These are phyloP conservation scores for Pithys albifrons DNA, from an alignment of 2,113 vertebrate species.

Conservation along the genomic window DNA sequence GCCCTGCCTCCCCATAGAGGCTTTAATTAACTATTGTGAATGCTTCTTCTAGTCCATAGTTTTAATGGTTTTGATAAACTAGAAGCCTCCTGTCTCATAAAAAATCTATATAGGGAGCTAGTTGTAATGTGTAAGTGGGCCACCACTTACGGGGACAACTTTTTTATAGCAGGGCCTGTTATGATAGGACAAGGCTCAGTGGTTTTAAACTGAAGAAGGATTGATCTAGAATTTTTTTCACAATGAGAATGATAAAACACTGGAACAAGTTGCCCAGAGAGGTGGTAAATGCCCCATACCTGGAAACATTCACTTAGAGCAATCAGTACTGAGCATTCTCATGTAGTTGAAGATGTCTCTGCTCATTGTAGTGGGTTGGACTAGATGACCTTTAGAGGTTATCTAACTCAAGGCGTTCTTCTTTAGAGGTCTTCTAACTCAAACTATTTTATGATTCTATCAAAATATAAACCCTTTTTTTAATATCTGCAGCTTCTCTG, in stretches of 20 bases:
- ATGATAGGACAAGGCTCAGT: not conserved
- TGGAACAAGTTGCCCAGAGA: not conserved
- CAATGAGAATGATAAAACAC: not conserved
- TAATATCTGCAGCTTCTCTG: not conserved
- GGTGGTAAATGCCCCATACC: not conserved
- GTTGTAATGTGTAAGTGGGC: not conserved
- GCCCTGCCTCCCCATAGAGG: accelerated
- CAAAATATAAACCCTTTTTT: not conserved
- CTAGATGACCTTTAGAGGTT: not conserved
- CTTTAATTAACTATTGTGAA: not conserved
- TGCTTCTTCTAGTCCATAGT: not conserved
- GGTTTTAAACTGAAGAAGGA: not conserved
- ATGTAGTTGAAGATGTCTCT: not conserved
- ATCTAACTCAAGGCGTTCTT: too few relatives aligned
- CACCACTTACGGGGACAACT: not conserved
- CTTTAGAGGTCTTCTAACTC: not conserved
- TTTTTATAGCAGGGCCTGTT: not conserved
- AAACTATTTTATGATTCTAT: not conserved
- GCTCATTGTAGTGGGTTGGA: not conserved
- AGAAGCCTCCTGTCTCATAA: not conserved
- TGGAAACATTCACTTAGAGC: not conserved
- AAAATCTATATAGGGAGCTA: not conserved
- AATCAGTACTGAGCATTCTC: not conserved
- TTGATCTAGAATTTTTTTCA: not conserved
- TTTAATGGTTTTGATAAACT: not conserved